Evolutionary conservation across 2,888 invertebrate species (phyloP).

Genomic region (Platerodrilus igneus): DNA sequence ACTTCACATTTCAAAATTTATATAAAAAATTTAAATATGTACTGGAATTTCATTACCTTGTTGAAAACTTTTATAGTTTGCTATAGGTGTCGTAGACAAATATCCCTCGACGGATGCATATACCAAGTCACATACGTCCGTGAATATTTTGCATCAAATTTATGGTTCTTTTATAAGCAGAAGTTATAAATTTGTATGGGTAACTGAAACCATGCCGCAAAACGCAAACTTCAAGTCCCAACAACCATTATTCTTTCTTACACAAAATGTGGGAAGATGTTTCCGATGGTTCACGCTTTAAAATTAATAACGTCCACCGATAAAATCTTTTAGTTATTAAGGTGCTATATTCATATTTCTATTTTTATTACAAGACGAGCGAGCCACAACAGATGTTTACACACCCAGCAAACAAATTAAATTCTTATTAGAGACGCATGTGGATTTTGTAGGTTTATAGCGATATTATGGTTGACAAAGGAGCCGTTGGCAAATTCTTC

Average conservation of each 20-base stretch:
- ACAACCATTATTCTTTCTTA: slow-evolving; percentile 29
- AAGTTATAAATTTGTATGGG: slow-evolving; percentile 30
- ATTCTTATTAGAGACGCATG: slow-evolving; percentile 19
- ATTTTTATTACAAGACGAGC: slow-evolving; percentile 14
- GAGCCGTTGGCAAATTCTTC: slow-evolving; percentile 33
- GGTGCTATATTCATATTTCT: slow-evolving; percentile 25
- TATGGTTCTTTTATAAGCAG: slow-evolving; percentile 28
- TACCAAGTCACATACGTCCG: no score
- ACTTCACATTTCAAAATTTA: no score
- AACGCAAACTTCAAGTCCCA: slow-evolving; percentile 28
- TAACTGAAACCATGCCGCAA: slow-evolving; percentile 27
- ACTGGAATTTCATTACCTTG: no score
- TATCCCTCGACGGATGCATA: no score
- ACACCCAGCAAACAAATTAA: slow-evolving; percentile 13
- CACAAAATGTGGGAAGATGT: slow-evolving; percentile 26
- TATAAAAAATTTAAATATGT: no score
- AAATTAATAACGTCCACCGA: slow-evolving; percentile 29
- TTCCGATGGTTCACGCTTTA: slow-evolving; percentile 23
- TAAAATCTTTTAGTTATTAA: slow-evolving; percentile 29
- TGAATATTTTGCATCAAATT: slow-evolving; percentile 26
- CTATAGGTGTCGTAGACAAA: no score
- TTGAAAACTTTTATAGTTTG: no score
- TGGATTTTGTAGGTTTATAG: slow-evolving; percentile 22
- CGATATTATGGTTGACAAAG: slow-evolving; percentile 21
- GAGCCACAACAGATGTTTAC: slow-evolving; percentile 14